These are phyloP conservation scores for Temnothorax curvispinosus DNA, from an alignment of 1,140 invertebrate species.

Conservation along the genomic window DNA sequence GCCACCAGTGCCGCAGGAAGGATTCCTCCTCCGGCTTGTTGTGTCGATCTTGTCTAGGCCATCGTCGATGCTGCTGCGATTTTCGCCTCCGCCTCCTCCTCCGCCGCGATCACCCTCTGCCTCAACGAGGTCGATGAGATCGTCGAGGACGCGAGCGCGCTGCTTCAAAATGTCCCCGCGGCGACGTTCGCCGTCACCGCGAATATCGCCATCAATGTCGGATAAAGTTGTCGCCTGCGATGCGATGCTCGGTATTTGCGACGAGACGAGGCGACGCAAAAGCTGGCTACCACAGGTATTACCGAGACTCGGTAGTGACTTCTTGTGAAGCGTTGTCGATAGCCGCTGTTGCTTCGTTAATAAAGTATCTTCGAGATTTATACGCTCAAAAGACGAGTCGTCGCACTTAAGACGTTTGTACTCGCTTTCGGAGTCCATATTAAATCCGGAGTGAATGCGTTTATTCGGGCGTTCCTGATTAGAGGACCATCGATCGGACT, in stretches of 20 bases:
- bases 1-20: constrained; percentile 77
- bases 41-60: constrained; percentile 50
- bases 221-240: constrained; percentile 15
- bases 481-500: constrained; percentile 56
- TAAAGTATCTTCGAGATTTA: constrained; percentile 35
- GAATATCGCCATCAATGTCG: constrained; percentile 8
- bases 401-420: constrained; percentile 77
- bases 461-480: constrained; percentile 73
- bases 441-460: constrained; percentile 71
- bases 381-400: constrained; percentile 13
- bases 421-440: constrained; percentile 49
- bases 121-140: constrained; percentile 37
- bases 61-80: constrained; percentile 75
- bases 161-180: background rate
- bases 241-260: constrained; percentile 67
- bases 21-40: constrained; percentile 29
- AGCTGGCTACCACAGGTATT: constrained; percentile 79
- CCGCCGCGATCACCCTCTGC: constrained; percentile 63
- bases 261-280: constrained; percentile 86
- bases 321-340: constrained; percentile 38
- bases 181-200: background rate
- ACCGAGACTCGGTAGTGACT: background rate
- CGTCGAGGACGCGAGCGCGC: constrained; percentile 11
- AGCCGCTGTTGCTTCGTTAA: constrained; percentile 30
- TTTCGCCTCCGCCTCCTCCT: constrained; percentile 65